phyloP scores from a whole-genome alignment of 2,797 vertebrate genomes.

The Pangasius larnaudii region DNA sequence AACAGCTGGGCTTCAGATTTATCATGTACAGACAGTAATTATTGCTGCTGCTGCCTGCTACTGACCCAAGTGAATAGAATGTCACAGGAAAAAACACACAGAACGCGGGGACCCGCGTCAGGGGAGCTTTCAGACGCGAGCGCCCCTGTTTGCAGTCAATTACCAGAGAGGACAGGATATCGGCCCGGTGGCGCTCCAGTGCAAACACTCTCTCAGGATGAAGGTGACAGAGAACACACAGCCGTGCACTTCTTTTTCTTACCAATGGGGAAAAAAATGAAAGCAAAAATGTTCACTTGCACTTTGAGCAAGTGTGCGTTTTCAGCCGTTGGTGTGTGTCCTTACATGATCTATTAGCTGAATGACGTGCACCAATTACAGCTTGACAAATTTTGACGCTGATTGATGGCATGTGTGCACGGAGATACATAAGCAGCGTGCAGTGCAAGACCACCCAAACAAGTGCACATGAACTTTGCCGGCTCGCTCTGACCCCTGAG shows the following conservation, averaged over 20 bases:
- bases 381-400: slow-evolving; percentile 43
- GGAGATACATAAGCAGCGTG: slow-evolving; percentile 2
- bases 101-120: slow-evolving; percentile 55
- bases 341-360: slow-evolving; percentile 46
- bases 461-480: neutral
- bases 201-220: slow-evolving; percentile 70
- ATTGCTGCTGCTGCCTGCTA: slow-evolving; percentile 84
- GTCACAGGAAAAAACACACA: slow-evolving; percentile 73
- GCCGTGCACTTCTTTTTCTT: slow-evolving; percentile 61
- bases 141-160: slow-evolving; percentile 79
- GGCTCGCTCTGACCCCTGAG: slow-evolving; percentile 61
- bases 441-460: slow-evolving; percentile 50
- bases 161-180: slow-evolving; percentile 73
- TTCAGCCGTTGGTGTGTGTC: slow-evolving; percentile 3
- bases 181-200: slow-evolving; percentile 68
- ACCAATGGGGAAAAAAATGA: slow-evolving; percentile 37
- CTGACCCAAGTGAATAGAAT: slow-evolving; percentile 82
- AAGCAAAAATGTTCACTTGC: neutral
- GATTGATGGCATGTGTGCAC: slow-evolving; percentile 33
- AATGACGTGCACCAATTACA: slow-evolving; percentile 33
- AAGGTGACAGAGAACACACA: slow-evolving; percentile 65
- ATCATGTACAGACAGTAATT: slow-evolving; percentile 86
- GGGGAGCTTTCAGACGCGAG: slow-evolving; percentile 73
- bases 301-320: neutral
- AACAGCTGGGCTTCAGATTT: slow-evolving; percentile 88